phyloP scores from a whole-genome alignment of 2,797 vertebrate genomes.

The Malacoctenus gilli region DNA sequence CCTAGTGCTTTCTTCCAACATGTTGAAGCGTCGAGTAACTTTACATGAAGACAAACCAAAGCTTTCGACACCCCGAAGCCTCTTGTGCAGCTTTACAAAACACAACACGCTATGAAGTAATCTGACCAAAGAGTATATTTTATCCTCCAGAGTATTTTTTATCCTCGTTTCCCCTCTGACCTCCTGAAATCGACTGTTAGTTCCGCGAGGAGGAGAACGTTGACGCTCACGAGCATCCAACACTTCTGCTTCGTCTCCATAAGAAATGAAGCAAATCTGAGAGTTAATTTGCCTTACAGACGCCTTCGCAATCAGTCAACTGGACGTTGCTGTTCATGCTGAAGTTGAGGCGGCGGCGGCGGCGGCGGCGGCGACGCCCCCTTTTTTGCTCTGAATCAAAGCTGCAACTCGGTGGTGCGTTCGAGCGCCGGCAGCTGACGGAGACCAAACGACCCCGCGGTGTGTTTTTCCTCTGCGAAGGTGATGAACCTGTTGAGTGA shows the following conservation, averaged over 20 bases:
- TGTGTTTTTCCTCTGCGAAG: conserved; percentile 72
- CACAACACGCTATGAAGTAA: conserved; percentile 48
- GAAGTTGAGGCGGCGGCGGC: conserved; percentile 18
- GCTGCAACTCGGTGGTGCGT: conserved; percentile 37
- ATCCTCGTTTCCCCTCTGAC: conserved; percentile 34
- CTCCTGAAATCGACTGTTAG: conserved; percentile 58
- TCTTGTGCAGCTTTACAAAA: conserved; percentile 44
- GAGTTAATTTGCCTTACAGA: conserved; percentile 61
- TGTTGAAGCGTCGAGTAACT: conserved; percentile 86
- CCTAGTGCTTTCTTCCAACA: conserved; percentile 96
- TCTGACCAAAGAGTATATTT: conserved; percentile 78
- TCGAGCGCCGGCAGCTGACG: conserved; percentile 81
- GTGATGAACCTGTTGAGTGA: conserved; percentile 42
- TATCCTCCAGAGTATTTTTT: conserved; percentile 62
- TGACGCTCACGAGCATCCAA: conserved; percentile 18
- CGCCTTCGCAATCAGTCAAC: conserved; percentile 45
- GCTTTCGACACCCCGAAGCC: conserved; percentile 52
- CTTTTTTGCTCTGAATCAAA: conserved; percentile 5
- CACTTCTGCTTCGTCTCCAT: conserved; percentile 16
- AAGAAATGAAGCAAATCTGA: conserved; percentile 30
- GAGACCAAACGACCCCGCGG: conserved; percentile 80
- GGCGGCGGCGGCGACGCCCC: too few species aligned
- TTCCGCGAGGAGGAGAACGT: conserved; percentile 24
- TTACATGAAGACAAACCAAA: conserved; percentile 66
- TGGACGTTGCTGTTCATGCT: conserved; percentile 47